Evolutionary conservation across 2,113 vertebrate species (phyloP).

Genomic region (Rhineura floridana): DNA sequence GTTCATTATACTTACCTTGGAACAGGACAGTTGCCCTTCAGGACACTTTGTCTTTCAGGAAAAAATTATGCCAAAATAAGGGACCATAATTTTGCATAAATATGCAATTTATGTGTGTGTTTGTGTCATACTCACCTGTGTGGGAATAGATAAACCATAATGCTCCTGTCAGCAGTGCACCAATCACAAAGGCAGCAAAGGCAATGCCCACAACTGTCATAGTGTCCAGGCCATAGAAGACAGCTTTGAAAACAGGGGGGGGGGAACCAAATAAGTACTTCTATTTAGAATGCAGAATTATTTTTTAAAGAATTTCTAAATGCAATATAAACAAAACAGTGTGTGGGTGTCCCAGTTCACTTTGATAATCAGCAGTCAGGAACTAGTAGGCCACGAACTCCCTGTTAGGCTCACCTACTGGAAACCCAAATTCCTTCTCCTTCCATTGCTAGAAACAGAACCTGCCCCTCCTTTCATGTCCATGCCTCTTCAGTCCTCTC

Average conservation of each 20-base stretch:
- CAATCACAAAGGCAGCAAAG: conserved; percentile 93
- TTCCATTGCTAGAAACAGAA: neutral
- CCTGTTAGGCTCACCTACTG: neutral
- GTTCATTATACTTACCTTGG: neutral
- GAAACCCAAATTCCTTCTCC: neutral
- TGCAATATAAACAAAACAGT: neutral
- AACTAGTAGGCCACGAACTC: neutral
- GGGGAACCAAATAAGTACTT: conserved; percentile 21
- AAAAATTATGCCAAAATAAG: conserved; percentile 36
- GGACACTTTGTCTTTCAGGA: conserved; percentile 31
- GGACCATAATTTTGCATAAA: conserved; percentile 44
- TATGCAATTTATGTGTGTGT: neutral
- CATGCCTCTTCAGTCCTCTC: too few relatives aligned
- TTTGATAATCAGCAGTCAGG: too few relatives aligned
- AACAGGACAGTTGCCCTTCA: neutral
- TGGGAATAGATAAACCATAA: conserved; percentile 97
- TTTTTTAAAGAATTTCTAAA: accelerated
- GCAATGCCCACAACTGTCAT: conserved; percentile 94
- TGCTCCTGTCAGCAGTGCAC: conserved; percentile 91
- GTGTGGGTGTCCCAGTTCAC: neutral
- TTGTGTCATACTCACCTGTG: conserved; percentile 81
- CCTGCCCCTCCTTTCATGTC: neutral
- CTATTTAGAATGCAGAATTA: neutral
- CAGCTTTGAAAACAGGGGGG: conserved; percentile 64
- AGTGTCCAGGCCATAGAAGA: conserved; percentile 87